Evolutionary conservation across 2,888 invertebrate genomes (phyloP), one percentile per base, ranked within the genome.

Genomic region (Drosophila incognita): DNA sequence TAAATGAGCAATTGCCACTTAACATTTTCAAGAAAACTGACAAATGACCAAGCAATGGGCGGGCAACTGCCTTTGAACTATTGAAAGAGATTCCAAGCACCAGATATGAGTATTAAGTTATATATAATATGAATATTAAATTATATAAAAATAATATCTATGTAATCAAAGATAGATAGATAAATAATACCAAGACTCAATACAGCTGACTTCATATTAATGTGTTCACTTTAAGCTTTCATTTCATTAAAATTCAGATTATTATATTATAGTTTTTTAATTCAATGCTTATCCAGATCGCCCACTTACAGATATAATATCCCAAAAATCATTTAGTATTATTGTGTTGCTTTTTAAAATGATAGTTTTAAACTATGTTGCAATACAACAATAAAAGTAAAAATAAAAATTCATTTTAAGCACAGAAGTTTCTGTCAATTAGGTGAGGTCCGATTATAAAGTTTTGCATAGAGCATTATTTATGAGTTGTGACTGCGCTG

Each of bases 1-100:
- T 86, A 87, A 86, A 88, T 86, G 89, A 86, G 82, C 90, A 90
- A 90, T 86, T 87, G 85, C 85, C 83, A 84, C 85, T 84, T 84
- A 76, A 73, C 66, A 58, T 54, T 35, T 38, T 64, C 52, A 63
- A 71, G 52, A 18, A 21, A 63, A 53, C 77, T 63, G 81, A 66
- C 74, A 66, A 81, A 78, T 78, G 67, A 42, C 61, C 51, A 64
- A 63, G 57, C 10, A 42, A 31, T 36, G 21, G 29, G n/a, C 8
- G 29, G 7, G 1, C 29, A 21, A 10, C 40, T 7, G 46, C 24
- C 8, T 46, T 46, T 8, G 7, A 46, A 46, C 15, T 27, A 46
- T 46, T 24, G 1, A 46, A 31, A 11, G n/a, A n/a, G 51, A 51
- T 31, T 11, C 29, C n/a, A 51, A 29, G n/a, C n/a, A 13, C 6